These are phyloP conservation scores for Brachyhypopomus occidentalis DNA, from an alignment of 2,113 vertebrate genomes.

Conservation along the genomic window DNA sequence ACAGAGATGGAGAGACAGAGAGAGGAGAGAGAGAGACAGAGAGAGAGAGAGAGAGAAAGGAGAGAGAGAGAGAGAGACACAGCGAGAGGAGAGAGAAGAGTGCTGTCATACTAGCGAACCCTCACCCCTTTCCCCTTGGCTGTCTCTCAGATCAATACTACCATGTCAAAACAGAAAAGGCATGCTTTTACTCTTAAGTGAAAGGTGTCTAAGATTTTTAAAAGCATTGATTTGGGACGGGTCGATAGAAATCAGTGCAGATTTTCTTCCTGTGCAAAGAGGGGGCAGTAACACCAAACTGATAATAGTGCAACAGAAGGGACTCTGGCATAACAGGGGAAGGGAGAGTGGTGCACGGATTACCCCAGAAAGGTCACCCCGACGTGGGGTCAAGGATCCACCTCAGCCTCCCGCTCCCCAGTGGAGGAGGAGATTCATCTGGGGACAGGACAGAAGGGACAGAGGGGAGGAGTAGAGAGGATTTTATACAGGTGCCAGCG, in stretches of 20 bases:
- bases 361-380: constrained; percentile 70
- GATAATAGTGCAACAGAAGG: constrained; percentile 78
- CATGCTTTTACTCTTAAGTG: constrained; percentile 98
- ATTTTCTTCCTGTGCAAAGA: constrained; percentile 84
- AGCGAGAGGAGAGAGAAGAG: constrained; percentile 43
- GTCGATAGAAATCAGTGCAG: constrained; percentile 89
- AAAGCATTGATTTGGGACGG: constrained; percentile 93
- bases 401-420: constrained; percentile 44
- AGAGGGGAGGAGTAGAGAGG: constrained; percentile 38
- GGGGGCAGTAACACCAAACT: constrained; percentile 85
- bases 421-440: constrained; percentile 60
- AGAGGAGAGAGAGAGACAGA: constrained; percentile 36
- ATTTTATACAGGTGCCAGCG: constrained; percentile 63
- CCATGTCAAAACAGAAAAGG: constrained; percentile 98
- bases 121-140: constrained; percentile 61
- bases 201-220: constrained; percentile 97
- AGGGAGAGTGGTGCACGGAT: constrained; percentile 72
- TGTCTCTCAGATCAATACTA: constrained; percentile 84
- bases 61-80: constrained; percentile 41
- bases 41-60: not conserved
- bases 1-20: constrained; percentile 38
- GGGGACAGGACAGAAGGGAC: constrained; percentile 39
- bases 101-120: constrained; percentile 52
- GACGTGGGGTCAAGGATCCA: constrained; percentile 71
- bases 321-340: constrained; percentile 59